Percentiles rank a stretch among this genome's conserved stretches.
Conservation (phyloP, 2,888 invertebrate genomes). For the Buathra laborator region DNA sequence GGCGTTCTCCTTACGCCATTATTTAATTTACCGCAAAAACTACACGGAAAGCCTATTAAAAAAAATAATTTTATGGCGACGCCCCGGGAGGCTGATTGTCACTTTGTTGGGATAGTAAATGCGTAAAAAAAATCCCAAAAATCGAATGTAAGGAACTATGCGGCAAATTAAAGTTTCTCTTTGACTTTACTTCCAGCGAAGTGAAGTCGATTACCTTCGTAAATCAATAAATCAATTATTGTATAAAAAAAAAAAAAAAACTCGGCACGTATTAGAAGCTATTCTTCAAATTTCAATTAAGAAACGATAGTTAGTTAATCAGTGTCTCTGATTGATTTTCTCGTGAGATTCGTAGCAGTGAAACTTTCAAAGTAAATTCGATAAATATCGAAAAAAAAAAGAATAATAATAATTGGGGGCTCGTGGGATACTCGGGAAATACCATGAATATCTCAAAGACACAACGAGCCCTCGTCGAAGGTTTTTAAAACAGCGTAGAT, state of each 20-base stretch:
- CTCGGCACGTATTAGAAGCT: too few relatives aligned
- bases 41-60: background rate
- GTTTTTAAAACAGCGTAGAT: slow-evolving; percentile 47
- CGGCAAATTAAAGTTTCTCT: background rate
- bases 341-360: slow-evolving; percentile 13
- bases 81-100: slow-evolving; percentile 4
- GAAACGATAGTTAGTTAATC: too few relatives aligned
- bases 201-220: too few relatives aligned
- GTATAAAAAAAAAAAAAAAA: too few relatives aligned
- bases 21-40: background rate
- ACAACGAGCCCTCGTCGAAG: background rate
- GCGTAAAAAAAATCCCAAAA: background rate
- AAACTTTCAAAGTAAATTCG: slow-evolving; percentile 8
- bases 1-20: background rate
- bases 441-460: slow-evolving; percentile 3
- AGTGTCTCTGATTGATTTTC: background rate
- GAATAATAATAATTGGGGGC: slow-evolving; percentile 23
- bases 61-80: background rate
- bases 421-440: slow-evolving; percentile 35
- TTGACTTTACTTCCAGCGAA: too few relatives aligned
- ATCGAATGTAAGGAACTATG: too few relatives aligned
- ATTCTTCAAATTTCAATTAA: too few relatives aligned
- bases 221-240: too few relatives aligned
- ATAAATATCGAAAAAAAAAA: background rate
- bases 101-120: background rate